phyloP scores from a whole-genome alignment of 30 jellyfish, hydroid and myxozoan species.

The Chrysaora quinquecirrha region DNA sequence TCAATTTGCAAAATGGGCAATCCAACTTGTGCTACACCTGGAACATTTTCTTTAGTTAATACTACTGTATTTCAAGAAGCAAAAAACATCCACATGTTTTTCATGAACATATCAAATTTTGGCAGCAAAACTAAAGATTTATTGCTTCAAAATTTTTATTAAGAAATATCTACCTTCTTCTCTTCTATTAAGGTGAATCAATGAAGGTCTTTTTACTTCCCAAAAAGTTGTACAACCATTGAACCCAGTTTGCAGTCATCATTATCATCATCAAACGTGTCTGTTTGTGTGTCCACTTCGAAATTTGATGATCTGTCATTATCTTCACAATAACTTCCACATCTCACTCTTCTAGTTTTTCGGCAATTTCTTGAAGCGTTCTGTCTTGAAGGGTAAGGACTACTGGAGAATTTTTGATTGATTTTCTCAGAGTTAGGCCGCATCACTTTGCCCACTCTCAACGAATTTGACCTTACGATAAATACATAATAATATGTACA shows the following conservation, averaged over 20 bases:
- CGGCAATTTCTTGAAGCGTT: constrained; percentile 65
- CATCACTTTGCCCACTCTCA: constrained; percentile 10
- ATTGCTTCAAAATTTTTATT: too few species aligned
- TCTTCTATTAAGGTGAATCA: neutral
- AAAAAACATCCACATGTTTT: too few species aligned
- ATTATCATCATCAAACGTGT: constrained; percentile 5
- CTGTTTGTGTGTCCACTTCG: constrained; percentile 25
- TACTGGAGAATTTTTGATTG: neutral
- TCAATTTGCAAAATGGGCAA: too few species aligned
- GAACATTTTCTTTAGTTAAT: too few species aligned
- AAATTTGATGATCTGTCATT: constrained; percentile 32
- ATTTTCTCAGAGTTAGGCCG: neutral
- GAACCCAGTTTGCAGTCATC: constrained; percentile 2
- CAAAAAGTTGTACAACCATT: constrained; percentile 45
- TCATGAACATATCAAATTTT: too few species aligned
- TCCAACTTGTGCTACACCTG: too few species aligned
- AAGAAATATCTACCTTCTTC: too few species aligned
- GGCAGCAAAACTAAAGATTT: too few species aligned
- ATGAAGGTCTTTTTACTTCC: constrained; percentile 12
- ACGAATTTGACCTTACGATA: too few species aligned
- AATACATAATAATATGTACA: too few species aligned
- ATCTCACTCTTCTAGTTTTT: constrained; percentile 7
- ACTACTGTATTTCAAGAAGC: too few species aligned
- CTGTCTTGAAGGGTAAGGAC: constrained; percentile 37
- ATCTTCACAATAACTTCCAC: constrained; percentile 26